Conservation (phyloP, 2,888 invertebrate species). For the Capitulum mitella region DNA sequence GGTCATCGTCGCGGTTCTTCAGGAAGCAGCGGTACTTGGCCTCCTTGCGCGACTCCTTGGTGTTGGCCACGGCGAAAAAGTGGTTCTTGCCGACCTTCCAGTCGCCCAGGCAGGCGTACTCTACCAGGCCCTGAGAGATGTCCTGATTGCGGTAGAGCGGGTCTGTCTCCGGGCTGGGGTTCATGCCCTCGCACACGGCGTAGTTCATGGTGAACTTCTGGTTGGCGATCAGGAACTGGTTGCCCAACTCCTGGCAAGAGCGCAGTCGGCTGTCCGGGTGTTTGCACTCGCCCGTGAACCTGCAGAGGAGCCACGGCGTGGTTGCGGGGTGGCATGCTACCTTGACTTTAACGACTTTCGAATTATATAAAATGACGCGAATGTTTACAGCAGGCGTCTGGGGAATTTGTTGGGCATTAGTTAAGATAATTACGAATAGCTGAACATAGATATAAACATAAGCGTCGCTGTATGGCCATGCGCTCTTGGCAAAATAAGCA, state of each 20-base stretch:
- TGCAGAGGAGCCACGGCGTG: constrained; percentile 48
- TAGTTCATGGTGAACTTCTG: constrained; percentile 95
- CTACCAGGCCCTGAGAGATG: constrained; percentile 55
- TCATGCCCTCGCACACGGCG: constrained; percentile 68
- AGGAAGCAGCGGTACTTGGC: constrained; percentile 90
- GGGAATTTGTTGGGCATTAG: too few relatives aligned
- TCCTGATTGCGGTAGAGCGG: background rate
- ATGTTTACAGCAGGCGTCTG: too few relatives aligned
- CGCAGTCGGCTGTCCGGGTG: constrained; percentile 77
- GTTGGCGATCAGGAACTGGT: constrained; percentile 90
- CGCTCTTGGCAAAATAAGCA: too few relatives aligned
- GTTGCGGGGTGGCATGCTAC: too few relatives aligned
- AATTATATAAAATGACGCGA: too few relatives aligned
- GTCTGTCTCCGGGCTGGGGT: constrained; percentile 28
- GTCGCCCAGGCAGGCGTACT: constrained; percentile 86
- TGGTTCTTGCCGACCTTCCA: constrained; percentile 95
- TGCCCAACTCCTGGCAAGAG: constrained; percentile 92
- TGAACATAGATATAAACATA: too few relatives aligned
- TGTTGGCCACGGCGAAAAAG: constrained; percentile 94
- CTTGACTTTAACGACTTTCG: too few relatives aligned
- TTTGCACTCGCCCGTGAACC: constrained; percentile 86
- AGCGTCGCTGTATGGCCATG: too few relatives aligned
- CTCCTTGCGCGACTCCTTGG: constrained; percentile 88
- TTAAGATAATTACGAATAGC: too few relatives aligned
- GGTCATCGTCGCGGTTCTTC: constrained; percentile 87